Base-by-base conservation (phyloP, 2,888 invertebrate species). In the Taenaris catops region DNA sequence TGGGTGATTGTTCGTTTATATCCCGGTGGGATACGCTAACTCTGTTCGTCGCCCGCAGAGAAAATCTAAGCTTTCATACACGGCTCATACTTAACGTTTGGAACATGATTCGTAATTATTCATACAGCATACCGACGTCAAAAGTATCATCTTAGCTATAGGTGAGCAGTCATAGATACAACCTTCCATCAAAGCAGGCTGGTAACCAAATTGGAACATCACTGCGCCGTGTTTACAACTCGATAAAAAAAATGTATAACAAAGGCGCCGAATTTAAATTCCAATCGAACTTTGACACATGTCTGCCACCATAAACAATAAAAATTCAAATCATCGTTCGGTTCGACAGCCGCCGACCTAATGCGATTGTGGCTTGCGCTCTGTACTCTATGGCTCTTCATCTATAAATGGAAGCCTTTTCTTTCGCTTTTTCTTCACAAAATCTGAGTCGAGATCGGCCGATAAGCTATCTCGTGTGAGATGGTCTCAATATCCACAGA, bases 291-390 rank as follows among this genome's bases (percentile, higher is more conserved):
- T 84, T 83, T 84, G 86, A 86, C 86, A 84, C 83, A 86, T 84
- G 86, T 83, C 86, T 86, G 86, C 86, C 86, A 84, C 86, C 83
- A 86, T 81, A 86, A 84, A 86, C 86, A 86, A 86, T 84, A 74
- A 76, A 79, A 81, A 83, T 78, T 80, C 86, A 78, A 86, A 86
- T 86, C 86, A 84, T 86, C 76, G 70, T 78, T 62, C 65, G 58
- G 67, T 74, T 72, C 67, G 73, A 70, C 73, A 67, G 71, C 63
- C 59, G 58, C 53, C 61, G 53, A 49, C 59, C 69, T 79, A 80
- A 83, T 81, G 80, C 83, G 83, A 76, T 80, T 80, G 84, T 68
- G 80, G 76, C 70, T 64, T 63, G 52, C 61, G 59, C 58, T 47
- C 59, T 58, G 67, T 58, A 58, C 58, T 75, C 71, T 79, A 76